Evolutionary conservation across 1,140 invertebrate species (phyloP).

Genomic region (Saccostrea echinata): DNA sequence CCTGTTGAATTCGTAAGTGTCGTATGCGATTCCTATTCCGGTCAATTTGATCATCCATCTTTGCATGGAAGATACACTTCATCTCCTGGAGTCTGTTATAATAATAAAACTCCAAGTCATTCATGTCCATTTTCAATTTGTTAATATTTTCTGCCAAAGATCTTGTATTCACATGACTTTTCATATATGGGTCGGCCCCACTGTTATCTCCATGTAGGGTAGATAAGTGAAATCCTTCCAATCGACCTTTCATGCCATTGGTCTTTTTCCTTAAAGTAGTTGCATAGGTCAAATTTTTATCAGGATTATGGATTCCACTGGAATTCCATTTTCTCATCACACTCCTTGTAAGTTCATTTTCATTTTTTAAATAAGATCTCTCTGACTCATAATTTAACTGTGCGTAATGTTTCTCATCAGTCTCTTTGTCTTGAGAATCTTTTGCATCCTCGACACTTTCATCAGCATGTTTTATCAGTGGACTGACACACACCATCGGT

Average conservation of each 20-base stretch:
- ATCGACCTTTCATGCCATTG: slow-evolving; percentile 8
- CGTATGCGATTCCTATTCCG: not conserved
- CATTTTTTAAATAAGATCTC: slow-evolving; percentile 28
- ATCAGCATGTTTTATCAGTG: not conserved
- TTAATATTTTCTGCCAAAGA: slow-evolving; percentile 16
- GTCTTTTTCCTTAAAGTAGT: slow-evolving; percentile 26
- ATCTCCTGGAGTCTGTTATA: slow-evolving; percentile 18
- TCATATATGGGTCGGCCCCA: not conserved
- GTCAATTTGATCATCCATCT: not conserved
- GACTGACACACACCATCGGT: not conserved
- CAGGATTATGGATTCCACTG: slow-evolving; percentile 55
- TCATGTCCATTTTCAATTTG: slow-evolving; percentile 43
- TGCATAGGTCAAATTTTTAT: slow-evolving; percentile 50
- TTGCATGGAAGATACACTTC: not conserved
- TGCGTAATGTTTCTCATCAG: not conserved
- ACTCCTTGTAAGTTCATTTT: slow-evolving; percentile 43
- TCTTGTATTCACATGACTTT: not conserved
- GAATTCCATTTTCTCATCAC: slow-evolving; percentile 53
- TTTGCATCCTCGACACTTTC: not conserved
- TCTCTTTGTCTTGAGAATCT: not conserved
- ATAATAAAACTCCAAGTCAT: not conserved
- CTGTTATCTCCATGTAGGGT: not conserved
- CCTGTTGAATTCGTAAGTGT: slow-evolving; percentile 35
- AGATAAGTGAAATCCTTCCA: slow-evolving; percentile 48
- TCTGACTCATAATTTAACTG: slow-evolving; percentile 24